A percentile compares a stretch with the other conserved stretches of the same genome.
phyloP scores from a whole-genome alignment of 1,140 invertebrate genomes.

The Drosophila insularis region DNA sequence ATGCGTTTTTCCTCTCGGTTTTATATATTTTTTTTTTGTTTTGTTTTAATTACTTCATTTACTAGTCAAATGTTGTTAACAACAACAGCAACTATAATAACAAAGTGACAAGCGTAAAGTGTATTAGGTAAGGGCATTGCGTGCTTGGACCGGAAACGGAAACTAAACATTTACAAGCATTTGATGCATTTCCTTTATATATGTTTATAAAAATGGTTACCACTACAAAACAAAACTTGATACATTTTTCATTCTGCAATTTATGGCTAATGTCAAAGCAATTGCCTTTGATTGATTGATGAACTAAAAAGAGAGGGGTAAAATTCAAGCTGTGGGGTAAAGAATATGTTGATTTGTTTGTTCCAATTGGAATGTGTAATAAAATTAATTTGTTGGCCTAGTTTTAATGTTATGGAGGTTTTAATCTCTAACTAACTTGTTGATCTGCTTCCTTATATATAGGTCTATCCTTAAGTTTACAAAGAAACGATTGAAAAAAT shows the following conservation, averaged over 20 bases:
- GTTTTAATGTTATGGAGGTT: not conserved
- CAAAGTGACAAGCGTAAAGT: constrained; percentile 15
- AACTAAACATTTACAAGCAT: not conserved
- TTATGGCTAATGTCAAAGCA: constrained; percentile 51
- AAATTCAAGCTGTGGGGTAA: no score
- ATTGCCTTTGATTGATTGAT: constrained; percentile 65
- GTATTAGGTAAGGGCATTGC: not conserved
- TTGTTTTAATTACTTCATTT: constrained; percentile 56
- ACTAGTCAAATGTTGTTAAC: constrained; percentile 33
- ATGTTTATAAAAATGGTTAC: not conserved
- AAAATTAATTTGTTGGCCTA: not conserved
- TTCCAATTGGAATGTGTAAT: not conserved
- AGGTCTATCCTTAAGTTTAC: no score
- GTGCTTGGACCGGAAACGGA: constrained; percentile 22
- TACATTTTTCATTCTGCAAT: constrained; percentile 18
- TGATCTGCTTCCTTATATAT: no score
- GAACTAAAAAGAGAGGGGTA: not conserved
- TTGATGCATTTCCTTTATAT: not conserved
- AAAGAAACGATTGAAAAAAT: no score
- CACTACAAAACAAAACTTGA: not conserved
- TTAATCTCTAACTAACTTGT: no score
- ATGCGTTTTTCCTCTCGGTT: constrained; percentile 9
- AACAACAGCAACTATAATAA: constrained; percentile 19
- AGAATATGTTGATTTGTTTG: not conserved
- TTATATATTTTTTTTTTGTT: not conserved